phyloP scores from a whole-genome alignment of 64 coral and sea anemone genomes.

The Platygyra sinensis region DNA sequence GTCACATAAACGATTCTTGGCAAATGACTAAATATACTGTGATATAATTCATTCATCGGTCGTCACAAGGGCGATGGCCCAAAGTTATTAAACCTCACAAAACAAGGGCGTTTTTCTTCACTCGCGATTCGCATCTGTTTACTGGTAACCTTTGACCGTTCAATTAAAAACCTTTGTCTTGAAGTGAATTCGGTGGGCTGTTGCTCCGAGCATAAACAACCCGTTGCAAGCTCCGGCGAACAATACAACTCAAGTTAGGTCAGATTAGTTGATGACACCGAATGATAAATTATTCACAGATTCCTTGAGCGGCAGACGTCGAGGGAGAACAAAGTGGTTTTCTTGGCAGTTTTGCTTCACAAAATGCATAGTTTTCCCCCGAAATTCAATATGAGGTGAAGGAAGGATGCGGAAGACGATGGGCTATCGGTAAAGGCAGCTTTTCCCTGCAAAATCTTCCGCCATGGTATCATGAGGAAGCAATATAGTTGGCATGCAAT shows the following conservation, averaged over 20 bases:
- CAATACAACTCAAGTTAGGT: conserved; percentile 40
- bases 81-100: too few relatives aligned
- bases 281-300: conserved; percentile 17
- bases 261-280: conserved; percentile 23
- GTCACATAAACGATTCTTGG: too few relatives aligned
- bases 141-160: neutral
- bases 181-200: conserved; percentile 6
- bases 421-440: conserved; percentile 6
- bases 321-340: neutral
- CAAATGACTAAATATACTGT: too few relatives aligned
- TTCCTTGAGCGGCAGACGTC: neutral
- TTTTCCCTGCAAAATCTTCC: neutral
- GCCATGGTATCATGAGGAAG: conserved; percentile 41
- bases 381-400: conserved; percentile 4
- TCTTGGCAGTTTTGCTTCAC: neutral
- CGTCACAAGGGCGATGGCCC: too few relatives aligned
- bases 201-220: conserved; percentile 11
- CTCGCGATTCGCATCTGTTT: too few relatives aligned
- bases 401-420: neutral
- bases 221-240: conserved; percentile 30
- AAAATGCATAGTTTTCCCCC: neutral
- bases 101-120: too few relatives aligned
- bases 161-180: neutral
- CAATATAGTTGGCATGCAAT: conserved; percentile 1
- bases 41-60: too few relatives aligned